Base-by-base conservation (phyloP, 92 coral and sea anemone species). In the Actinostola sp. region DNA sequence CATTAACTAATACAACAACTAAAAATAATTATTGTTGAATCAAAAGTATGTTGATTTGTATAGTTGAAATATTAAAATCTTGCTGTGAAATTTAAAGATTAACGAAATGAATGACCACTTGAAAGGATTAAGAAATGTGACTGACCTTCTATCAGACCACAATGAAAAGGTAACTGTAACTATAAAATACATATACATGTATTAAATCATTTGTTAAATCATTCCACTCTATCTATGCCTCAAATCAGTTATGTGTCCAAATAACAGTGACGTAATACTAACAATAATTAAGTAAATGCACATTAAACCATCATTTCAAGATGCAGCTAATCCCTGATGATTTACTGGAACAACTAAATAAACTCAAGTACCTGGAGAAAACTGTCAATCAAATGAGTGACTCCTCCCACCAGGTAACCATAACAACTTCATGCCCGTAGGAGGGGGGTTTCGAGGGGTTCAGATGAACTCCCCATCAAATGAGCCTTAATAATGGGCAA, bases 281-380 rank as follows among this genome's bases (percentile, higher is more conserved):
- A 19, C 16, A 33, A 32, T 29, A 0, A 25, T n/a, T 39, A 20
- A 9, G 41, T 11, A 14, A 6, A 36, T 4, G 11, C 42, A 36
- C 11, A 4, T 16, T 61, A 34, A 61, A 61, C 66, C 43, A 31
- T 34, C 42, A 4, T 36, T 36, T 36, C 42, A 57, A 90, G 96
- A 86, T 90, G 67, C 92, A 87, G 63, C 71, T 90, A 75, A 80
- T 90, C 54, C 96, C 96, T 45, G 92, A 90, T 67, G 96, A 90
- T 71, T 66, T 90, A 15, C 64, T 90, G 80, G 96, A 90, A 39
- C 96, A 90, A 83, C 89, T 90, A n/a, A 90, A 83, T 69, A 83
- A 87, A 61, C 80, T 90, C 50, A 83, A 87, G 63, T 90, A 87
- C 72, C 54, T 90, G 86, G 86, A 90, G 76, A 83, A 81, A 84